Conservation (phyloP, 1,140 invertebrate genomes). For the Diabrotica undecimpunctata region DNA sequence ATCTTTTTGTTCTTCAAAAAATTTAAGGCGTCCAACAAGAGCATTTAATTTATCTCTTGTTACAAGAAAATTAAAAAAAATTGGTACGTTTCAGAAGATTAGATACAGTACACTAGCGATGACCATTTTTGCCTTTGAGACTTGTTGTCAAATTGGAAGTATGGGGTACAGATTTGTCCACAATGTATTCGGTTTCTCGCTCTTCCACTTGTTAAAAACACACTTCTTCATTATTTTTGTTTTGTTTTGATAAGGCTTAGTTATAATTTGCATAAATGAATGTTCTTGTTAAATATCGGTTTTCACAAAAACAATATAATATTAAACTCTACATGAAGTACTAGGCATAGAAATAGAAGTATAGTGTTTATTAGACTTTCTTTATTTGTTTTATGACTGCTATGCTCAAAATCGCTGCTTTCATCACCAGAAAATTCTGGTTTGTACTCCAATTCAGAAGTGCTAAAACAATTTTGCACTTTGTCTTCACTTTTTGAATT, state of each 20-base stretch:
- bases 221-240: not conserved
- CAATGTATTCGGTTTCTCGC: not conserved
- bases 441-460: not conserved
- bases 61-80: no score
- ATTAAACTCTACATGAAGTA: not conserved
- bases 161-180: not conserved
- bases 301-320: not conserved
- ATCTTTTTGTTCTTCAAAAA: slow-evolving; percentile 33
- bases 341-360: not conserved
- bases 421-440: not conserved
- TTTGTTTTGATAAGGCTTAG: not conserved
- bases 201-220: not conserved
- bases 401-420: no score
- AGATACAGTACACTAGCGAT: no score
- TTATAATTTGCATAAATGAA: not conserved
- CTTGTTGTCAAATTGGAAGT: not conserved
- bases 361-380: not conserved
- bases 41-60: no score
- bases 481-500: not conserved
- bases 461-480: not conserved
- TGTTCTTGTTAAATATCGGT: not conserved
- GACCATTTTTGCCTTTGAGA: no score
- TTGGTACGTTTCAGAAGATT: no score
- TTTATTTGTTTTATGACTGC: not conserved
- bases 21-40: slow-evolving; percentile 29